Conservation (phyloP, 2,113 vertebrate genomes). For the Copsychus sechellarum region DNA sequence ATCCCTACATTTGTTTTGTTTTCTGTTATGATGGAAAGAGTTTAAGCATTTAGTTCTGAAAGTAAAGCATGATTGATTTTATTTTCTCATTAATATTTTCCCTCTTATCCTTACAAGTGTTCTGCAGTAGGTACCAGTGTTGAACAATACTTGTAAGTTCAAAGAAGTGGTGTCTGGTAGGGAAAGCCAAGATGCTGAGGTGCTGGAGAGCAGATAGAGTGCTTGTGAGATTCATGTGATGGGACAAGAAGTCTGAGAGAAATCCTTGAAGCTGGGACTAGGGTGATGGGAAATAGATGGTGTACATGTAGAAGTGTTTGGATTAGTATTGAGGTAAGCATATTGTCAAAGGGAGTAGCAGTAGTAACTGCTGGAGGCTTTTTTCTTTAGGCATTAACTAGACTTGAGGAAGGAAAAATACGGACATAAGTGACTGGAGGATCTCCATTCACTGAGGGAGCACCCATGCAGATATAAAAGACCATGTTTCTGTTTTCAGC, state of each 20-base stretch:
- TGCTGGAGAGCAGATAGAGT: neutral
- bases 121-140: neutral
- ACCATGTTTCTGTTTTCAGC: neutral
- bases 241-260: neutral
- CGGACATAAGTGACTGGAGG: neutral
- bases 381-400: neutral
- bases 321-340: rapidly evolving
- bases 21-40: neutral
- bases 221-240: neutral
- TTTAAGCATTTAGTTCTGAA: neutral
- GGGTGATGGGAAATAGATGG: neutral
- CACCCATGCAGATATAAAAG: neutral
- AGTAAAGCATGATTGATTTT: neutral
- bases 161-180: neutral
- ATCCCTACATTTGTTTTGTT: neutral
- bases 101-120: neutral
- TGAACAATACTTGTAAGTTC: neutral
- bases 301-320: neutral
- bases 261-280: neutral
- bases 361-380: neutral
- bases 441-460: neutral
- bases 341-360: neutral
- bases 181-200: neutral
- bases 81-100: neutral
- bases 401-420: neutral